A percentile compares a stretch with the other conserved stretches of the same genome.
These are phyloP conservation scores for Agrotis puta DNA, from an alignment of 2,888 invertebrate genomes.

Conservation along the genomic window DNA sequence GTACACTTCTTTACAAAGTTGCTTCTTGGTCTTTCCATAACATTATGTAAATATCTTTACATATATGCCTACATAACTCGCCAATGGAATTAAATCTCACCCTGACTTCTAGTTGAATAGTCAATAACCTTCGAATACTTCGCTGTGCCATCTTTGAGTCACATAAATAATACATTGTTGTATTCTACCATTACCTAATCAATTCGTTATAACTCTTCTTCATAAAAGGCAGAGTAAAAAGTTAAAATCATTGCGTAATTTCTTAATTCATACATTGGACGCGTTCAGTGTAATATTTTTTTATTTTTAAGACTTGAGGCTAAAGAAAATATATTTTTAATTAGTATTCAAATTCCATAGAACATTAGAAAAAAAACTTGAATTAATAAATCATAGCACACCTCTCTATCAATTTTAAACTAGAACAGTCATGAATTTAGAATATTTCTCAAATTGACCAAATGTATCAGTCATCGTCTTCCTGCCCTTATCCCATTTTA, in stretches of 20 bases:
- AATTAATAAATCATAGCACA: neutral
- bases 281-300: neutral
- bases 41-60: conserved; percentile 32
- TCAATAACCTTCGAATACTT: conserved; percentile 41
- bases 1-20: conserved; percentile 11
- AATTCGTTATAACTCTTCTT: conserved; percentile 15
- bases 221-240: neutral
- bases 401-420: neutral
- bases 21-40: conserved; percentile 14
- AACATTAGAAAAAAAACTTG: neutral
- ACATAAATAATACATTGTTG: conserved; percentile 21
- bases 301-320: neutral
- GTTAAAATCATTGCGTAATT: conserved; percentile 5
- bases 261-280: neutral
- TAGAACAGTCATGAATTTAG: too few species aligned
- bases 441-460: too few species aligned
- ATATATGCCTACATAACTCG: conserved; percentile 25
- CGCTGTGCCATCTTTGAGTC: conserved; percentile 36
- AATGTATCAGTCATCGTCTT: too few species aligned
- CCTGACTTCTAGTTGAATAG: conserved; percentile 42
- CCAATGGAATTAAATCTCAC: conserved; percentile 46
- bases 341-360: neutral
- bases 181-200: conserved; percentile 29
- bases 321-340: neutral
- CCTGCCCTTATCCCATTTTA: too few species aligned